phyloP scores from a whole-genome alignment of 2,113 vertebrate genomes.

The Halichoerus grypus region DNA sequence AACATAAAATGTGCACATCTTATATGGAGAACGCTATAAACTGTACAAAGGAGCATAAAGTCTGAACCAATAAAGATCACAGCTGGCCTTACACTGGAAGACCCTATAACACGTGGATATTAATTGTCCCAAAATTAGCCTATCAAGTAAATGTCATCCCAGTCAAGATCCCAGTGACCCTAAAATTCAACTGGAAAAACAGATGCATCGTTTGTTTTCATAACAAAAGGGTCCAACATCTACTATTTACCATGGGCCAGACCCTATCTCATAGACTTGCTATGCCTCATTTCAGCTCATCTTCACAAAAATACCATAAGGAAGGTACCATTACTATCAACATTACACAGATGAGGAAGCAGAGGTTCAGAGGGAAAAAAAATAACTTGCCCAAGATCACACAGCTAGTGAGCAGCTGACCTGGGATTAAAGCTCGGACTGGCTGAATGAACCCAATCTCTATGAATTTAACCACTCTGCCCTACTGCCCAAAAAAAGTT shows the following conservation, averaged over 20 bases:
- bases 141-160: constrained; percentile 11
- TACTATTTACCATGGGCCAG: background rate
- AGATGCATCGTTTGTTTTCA: constrained; percentile 16
- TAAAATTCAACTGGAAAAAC: constrained; percentile 43
- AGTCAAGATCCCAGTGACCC: background rate
- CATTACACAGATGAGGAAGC: background rate
- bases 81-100: background rate
- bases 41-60: background rate
- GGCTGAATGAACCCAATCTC: background rate
- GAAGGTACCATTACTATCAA: background rate
- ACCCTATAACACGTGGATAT: background rate
- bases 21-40: background rate
- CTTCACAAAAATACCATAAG: background rate
- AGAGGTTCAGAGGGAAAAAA: constrained; percentile 13
- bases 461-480: background rate
- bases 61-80: background rate
- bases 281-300: background rate
- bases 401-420: background rate
- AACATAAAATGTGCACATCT: background rate
- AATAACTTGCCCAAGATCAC: background rate
- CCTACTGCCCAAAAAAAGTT: background rate
- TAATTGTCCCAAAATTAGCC: constrained; percentile 13
- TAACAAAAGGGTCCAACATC: background rate
- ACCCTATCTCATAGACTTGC: background rate
- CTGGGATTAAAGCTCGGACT: background rate